Evolutionary conservation across 2,888 invertebrate species (phyloP).

Genomic region (Alentia gelatinosa): DNA sequence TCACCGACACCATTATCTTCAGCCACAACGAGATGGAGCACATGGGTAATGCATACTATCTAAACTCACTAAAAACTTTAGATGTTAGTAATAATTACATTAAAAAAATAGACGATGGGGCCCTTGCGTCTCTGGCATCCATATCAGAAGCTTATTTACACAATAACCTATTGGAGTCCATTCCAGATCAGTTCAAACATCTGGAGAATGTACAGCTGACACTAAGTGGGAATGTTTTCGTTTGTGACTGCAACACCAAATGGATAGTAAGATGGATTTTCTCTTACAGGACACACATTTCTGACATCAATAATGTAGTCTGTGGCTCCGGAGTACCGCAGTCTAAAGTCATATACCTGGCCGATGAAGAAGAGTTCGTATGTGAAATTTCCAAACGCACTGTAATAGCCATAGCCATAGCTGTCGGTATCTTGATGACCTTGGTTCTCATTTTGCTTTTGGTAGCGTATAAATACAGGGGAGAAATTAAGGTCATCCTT

Average conservation of each 20-base stretch:
- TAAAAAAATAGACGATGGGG: neutral
- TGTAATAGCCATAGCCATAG: neutral
- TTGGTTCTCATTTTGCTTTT: neutral
- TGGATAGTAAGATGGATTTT: constrained; percentile 1
- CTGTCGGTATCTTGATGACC: neutral
- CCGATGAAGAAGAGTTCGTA: neutral
- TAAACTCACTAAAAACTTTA: neutral
- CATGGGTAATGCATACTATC: neutral
- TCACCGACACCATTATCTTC: neutral
- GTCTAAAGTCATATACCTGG: neutral
- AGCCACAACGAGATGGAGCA: neutral
- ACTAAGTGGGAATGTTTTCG: neutral
- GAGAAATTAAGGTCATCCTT: constrained; percentile 39
- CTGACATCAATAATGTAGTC: neutral
- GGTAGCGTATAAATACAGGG: neutral
- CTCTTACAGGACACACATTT: neutral
- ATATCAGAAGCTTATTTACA: neutral
- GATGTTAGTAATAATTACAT: neutral
- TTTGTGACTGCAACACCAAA: neutral
- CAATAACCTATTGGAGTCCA: neutral
- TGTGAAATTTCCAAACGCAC: neutral
- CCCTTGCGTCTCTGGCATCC: neutral
- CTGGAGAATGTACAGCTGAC: neutral
- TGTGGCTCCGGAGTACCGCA: neutral
- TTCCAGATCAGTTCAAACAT: neutral